These are phyloP conservation scores for Araneus ventricosus DNA, from an alignment of 1,140 invertebrate genomes.

Conservation along the genomic window DNA sequence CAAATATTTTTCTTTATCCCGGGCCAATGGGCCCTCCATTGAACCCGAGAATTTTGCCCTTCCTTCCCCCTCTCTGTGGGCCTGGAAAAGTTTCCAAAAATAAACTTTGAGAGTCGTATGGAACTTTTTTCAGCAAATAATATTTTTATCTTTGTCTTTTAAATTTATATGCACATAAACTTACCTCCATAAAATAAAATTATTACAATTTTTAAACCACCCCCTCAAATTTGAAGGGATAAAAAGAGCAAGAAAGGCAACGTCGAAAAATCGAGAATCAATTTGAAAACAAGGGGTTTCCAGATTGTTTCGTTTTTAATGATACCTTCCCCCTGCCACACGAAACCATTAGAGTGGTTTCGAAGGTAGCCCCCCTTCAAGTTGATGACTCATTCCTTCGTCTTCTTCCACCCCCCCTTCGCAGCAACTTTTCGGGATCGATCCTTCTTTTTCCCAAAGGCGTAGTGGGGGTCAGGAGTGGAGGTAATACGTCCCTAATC, in stretches of 20 bases:
- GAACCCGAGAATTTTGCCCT: too few species aligned
- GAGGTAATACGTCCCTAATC: conserved; percentile 65
- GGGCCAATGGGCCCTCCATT: too few species aligned
- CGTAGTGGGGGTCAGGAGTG: not conserved
- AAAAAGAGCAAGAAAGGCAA: conserved; percentile 35
- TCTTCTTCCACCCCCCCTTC: not conserved
- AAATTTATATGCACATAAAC: too few species aligned
- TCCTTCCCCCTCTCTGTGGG: too few species aligned
- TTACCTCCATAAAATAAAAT: not conserved
- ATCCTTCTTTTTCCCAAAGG: conserved; percentile 39
- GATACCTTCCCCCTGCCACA: conserved; percentile 50
- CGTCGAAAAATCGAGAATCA: conserved; percentile 70
- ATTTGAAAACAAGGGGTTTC: conserved; percentile 71
- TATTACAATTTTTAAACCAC: conserved; percentile 5
- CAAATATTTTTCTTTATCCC: too few species aligned
- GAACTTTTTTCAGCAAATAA: too few species aligned
- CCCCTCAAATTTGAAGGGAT: not conserved
- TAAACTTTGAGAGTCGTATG: too few species aligned
- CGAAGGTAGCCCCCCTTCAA: not conserved
- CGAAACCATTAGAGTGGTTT: conserved; percentile 64
- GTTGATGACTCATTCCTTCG: conserved; percentile 67
- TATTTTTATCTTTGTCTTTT: too few species aligned
- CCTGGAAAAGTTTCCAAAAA: too few species aligned
- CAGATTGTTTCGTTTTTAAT: conserved; percentile 73
- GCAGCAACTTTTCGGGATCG: conserved; percentile 56